These are phyloP conservation scores for Trematocara marginatum DNA, from an alignment of 2,113 vertebrate genomes.

Conservation along the genomic window DNA sequence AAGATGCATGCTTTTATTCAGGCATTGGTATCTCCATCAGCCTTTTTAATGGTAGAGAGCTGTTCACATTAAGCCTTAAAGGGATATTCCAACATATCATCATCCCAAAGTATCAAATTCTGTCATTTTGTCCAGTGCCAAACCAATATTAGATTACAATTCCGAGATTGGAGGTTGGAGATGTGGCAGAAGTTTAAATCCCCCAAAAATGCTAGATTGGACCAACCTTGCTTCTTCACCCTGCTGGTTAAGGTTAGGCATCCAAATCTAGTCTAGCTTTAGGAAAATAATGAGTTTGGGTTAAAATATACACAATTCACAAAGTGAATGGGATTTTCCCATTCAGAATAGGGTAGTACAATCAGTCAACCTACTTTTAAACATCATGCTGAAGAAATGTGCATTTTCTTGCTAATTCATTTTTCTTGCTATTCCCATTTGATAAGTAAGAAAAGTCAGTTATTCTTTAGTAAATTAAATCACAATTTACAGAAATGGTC, in stretches of 20 bases:
- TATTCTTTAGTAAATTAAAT: background rate
- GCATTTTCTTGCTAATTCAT: background rate
- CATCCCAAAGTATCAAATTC: background rate
- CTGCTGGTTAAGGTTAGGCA: background rate
- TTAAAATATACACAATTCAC: background rate
- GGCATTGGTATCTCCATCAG: background rate
- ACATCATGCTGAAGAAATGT: background rate
- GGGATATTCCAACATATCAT: background rate
- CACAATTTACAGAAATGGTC: background rate
- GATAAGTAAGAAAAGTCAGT: background rate
- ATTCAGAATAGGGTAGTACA: background rate
- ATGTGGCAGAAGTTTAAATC: background rate
- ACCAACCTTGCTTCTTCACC: background rate
- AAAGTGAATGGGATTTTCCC: background rate
- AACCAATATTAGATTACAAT: background rate
- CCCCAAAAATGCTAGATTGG: background rate
- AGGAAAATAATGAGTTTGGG: background rate
- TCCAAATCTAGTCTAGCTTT: background rate
- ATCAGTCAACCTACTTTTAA: background rate
- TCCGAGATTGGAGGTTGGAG: accelerated
- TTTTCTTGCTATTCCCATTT: background rate
- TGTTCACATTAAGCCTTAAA: background rate
- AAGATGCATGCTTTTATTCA: background rate
- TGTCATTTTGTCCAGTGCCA: background rate
- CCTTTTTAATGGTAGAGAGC: background rate